Evolutionary conservation across 2,888 invertebrate genomes (phyloP), one percentile per base, ranked within the genome.

Genomic region (Andrena flavipes): DNA sequence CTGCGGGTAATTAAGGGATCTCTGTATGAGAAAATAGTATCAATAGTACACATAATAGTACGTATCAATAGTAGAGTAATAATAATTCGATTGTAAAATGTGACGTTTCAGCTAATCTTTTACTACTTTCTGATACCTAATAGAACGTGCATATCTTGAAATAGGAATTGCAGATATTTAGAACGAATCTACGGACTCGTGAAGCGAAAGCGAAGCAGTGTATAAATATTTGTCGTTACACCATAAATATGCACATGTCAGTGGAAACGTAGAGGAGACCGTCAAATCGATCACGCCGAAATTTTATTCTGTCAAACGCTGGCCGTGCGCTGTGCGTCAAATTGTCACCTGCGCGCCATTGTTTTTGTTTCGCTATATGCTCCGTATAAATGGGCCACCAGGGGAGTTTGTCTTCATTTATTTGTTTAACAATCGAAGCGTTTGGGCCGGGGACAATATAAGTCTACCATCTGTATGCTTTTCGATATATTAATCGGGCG

Each of bases 221-320:
- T 42, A 23, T 42, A 51, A 64, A 69, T 56, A 60, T 80, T 71
- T 30, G 23, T 42, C 65, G 59, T 35, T 62, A 16, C 51, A 59
- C 54, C 67, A 48, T 65, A 77, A 80, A 77, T 68, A 67, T 35
- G 77, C 29, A 49, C 29, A 49, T 16, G 48, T 8, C 13, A 7
- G 30, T 26, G 49, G 20, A 30, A 67, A 35, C 63, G 30, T 56
- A 30, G 65, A 60, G 20, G 65, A 51, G n/a, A 30, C 60, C 26
- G 35, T 60, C 51, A 33, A 62, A 76, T 80, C 71, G 65, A 80
- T 68, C 80, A 68, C 49, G 48, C 35, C 42, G 59, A 65, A 71
- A 80, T 76, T 80, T 80, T 76, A 71, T 71, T 62, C 70, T 59
- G 71, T 65, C 76, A 60, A 65, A 13, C 69, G 23, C 60, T 71